Base-by-base conservation (phyloP, 2,797 vertebrate genomes). In the Gobio occitaniae region DNA sequence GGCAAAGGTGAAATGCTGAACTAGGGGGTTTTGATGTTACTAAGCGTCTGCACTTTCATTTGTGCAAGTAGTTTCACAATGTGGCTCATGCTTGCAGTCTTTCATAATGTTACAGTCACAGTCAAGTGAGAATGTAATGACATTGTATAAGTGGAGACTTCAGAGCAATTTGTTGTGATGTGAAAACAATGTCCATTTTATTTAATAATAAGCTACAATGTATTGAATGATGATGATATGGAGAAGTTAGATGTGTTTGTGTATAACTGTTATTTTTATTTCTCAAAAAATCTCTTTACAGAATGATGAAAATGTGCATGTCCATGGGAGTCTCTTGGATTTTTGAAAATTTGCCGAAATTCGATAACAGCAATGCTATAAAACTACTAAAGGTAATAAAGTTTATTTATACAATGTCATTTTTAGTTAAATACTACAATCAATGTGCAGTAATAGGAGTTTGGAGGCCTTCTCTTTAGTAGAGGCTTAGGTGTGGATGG, bases 321-420 rank as follows among this genome's bases (percentile, higher is more conserved):
- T 91, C 91, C 1, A 86, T 96, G 71, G 89, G 95, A 90, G 97
- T 97, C 0, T 88, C 90, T 3, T 98, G 97, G 93, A 91, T 98
- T 17, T 78, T 87, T 50, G 95, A 95, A 84, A 95, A 94, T 48
- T 90, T 97, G 21, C 98, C 98, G 52, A 95, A 92, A 74, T 17
- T 94, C 85, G 95, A 93, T 89, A 97, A 97, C 91, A 99, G 97
- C 88, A 90, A 83, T 2, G 96, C 93, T 83, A 93, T 96, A 74
- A 96, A 92, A 90, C 92, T 96, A 0, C 91, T 99, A 8, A 89
- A 97, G 97, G 98, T 99, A 96, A 80, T 17, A 5, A 44, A 36
- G 7, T 69, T 44, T 59, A 44, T 61, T 38, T 41, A 54, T 69
- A 41, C 16, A 48, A 5, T 6, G 6, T 66, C 11, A 66, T 66